phyloP scores from a whole-genome alignment of 1,140 invertebrate species.

The Acromyrmex heyeri region DNA sequence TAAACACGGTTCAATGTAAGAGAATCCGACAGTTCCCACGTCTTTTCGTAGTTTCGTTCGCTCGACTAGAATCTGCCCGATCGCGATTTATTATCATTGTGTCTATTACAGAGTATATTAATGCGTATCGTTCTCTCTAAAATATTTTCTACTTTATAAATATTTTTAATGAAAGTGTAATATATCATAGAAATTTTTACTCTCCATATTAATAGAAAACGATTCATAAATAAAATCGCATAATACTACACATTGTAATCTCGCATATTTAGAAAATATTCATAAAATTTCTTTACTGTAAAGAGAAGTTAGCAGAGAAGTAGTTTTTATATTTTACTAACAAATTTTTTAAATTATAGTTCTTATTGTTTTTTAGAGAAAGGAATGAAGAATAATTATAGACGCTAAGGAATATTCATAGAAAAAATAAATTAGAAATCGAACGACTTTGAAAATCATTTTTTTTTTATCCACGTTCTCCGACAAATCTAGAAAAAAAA shows the following conservation, averaged over 20 bases:
- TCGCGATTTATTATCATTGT: background rate
- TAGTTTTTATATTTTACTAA: background rate
- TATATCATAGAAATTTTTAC: background rate
- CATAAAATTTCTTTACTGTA: conserved; percentile 14
- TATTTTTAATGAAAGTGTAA: background rate
- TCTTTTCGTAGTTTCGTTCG: conserved; percentile 48
- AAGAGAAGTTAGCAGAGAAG: background rate
- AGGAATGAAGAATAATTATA: background rate
- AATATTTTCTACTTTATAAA: background rate
- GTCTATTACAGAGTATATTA: background rate
- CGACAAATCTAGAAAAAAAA: conserved; percentile 61
- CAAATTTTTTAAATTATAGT: background rate
- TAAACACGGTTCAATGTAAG: conserved; percentile 59
- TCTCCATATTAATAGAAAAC: background rate
- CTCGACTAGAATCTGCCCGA: background rate
- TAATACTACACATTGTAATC: background rate
- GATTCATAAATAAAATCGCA: background rate
- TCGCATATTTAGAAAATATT: background rate
- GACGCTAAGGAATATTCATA: background rate
- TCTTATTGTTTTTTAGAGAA: background rate
- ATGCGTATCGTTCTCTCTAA: background rate
- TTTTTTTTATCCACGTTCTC: conserved; percentile 55
- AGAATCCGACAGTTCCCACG: conserved; percentile 65
- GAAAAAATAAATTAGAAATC: background rate
- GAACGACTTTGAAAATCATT: conserved; percentile 46